A percentile compares a stretch with the other conserved stretches of the same genome.
These are phyloP conservation scores for Cheilosia variabilis DNA, from an alignment of 2,888 invertebrate genomes.

Conservation along the genomic window DNA sequence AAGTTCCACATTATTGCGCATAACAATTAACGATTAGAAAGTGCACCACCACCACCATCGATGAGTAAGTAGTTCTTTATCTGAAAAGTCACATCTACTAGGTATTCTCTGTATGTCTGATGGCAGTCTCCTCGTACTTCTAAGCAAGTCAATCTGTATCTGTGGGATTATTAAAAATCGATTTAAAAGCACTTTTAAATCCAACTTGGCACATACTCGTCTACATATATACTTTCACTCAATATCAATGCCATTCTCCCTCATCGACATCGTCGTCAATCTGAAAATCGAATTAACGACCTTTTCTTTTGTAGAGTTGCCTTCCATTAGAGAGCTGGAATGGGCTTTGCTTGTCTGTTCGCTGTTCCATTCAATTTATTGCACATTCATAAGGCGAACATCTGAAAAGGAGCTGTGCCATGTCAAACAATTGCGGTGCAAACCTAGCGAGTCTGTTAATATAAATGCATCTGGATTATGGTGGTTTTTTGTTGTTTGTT, in stretches of 20 bases:
- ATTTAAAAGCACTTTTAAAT: constrained; percentile 31
- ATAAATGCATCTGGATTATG: constrained; percentile 15
- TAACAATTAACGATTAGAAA: constrained; percentile 62
- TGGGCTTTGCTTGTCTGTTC: constrained; percentile 28
- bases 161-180: constrained; percentile 60
- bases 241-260: constrained; percentile 17
- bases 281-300: constrained; percentile 57
- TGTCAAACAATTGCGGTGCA: constrained; percentile 33
- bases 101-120: constrained; percentile 5
- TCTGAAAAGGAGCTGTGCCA: constrained; percentile 23
- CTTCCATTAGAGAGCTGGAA: constrained; percentile 32
- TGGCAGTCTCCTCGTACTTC: constrained; percentile 6
- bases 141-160: constrained; percentile 37
- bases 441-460: constrained; percentile 39
- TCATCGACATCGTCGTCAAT: constrained; percentile 5
- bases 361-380: constrained; percentile 56
- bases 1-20: constrained; percentile 66
- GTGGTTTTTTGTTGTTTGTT: neutral
- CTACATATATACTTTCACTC: constrained; percentile 43
- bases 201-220: neutral
- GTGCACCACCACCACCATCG: constrained; percentile 22
- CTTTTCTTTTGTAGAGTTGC: constrained; percentile 25
- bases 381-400: constrained; percentile 48
- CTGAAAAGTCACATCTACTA: constrained; percentile 18
- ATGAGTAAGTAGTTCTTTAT: constrained; percentile 43